phyloP scores from a whole-genome alignment of 2,113 vertebrate species.

The Pseudopipra pipra region DNA sequence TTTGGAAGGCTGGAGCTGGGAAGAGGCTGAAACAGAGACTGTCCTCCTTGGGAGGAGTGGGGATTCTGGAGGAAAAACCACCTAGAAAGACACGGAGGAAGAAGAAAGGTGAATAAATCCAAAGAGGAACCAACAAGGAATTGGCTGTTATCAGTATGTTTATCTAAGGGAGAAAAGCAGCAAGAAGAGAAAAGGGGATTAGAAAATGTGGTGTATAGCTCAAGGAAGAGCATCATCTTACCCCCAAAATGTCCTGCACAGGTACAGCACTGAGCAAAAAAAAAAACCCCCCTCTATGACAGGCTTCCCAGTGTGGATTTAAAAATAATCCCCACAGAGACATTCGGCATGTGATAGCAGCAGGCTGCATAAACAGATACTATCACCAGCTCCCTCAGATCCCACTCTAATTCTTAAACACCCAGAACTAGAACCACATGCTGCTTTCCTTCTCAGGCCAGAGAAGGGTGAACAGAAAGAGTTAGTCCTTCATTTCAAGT shows the following conservation, averaged over 20 bases:
- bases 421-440: neutral
- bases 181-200: neutral
- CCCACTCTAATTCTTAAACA: neutral
- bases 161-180: neutral
- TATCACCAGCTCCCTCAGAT: neutral
- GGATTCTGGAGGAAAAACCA: constrained; percentile 87
- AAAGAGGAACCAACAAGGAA: neutral
- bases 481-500: neutral
- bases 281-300: neutral
- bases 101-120: constrained; percentile 47
- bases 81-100: constrained; percentile 77
- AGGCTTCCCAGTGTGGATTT: neutral
- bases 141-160: neutral
- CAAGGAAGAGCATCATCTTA: neutral
- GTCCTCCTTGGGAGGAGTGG: constrained; percentile 83
- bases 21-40: constrained; percentile 77
- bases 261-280: neutral
- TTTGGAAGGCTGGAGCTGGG: constrained; percentile 53
- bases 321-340: neutral
- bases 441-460: neutral
- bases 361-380: neutral
- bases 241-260: neutral
- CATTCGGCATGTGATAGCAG: neutral
- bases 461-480: neutral
- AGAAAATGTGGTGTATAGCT: neutral